These are phyloP conservation scores for Marcusenius ussheri DNA, from an alignment of 2,113 vertebrate species.

Conservation along the genomic window DNA sequence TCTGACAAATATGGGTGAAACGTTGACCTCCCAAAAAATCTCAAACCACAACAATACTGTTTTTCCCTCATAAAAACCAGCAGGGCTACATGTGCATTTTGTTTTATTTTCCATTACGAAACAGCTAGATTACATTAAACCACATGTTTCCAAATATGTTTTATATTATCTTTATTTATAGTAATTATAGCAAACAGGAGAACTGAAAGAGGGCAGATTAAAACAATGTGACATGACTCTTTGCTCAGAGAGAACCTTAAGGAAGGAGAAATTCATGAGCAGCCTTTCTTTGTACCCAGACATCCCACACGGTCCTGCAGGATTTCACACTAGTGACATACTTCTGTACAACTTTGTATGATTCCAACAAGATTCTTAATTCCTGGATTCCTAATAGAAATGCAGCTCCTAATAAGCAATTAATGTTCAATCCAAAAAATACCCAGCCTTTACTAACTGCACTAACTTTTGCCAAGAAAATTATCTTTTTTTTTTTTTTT, in stretches of 20 bases:
- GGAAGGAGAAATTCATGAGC: background rate
- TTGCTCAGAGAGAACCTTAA: background rate
- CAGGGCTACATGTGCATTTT: constrained; percentile 9
- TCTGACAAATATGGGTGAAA: background rate
- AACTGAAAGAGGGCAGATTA: background rate
- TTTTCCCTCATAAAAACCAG: background rate
- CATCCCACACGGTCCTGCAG: background rate
- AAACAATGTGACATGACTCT: background rate
- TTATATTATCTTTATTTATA: constrained; percentile 10
- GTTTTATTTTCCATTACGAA: constrained; percentile 23
- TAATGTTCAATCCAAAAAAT: background rate
- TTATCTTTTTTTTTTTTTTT: background rate
- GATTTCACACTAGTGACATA: background rate
- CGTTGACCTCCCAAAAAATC: background rate
- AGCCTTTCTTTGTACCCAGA: background rate
- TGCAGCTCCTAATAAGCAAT: background rate
- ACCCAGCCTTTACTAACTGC: background rate
- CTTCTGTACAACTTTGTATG: background rate
- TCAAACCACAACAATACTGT: background rate
- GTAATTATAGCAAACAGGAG: constrained; percentile 9
- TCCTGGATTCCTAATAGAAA: background rate
- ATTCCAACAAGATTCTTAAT: background rate
- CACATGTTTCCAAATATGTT: constrained; percentile 19
- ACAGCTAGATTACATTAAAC: constrained; percentile 10
- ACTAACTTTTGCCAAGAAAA: background rate